Base-by-base conservation (phyloP, 64 coral and sea anemone genomes). In the Dendrophyllia cribrosa region DNA sequence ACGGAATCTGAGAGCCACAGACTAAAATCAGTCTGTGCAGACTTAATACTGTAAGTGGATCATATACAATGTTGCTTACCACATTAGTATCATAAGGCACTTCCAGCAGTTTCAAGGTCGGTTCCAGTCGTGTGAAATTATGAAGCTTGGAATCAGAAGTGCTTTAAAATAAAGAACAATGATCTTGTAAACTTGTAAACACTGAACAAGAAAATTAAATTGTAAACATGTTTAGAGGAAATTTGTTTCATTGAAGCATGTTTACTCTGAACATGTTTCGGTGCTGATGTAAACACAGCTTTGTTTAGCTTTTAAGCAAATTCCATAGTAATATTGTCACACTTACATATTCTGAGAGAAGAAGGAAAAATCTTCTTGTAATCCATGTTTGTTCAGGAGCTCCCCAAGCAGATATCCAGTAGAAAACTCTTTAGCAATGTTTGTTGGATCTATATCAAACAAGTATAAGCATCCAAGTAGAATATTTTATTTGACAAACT, bases 81-180 rank as follows among this genome's bases (percentile, higher is more conserved):
- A 99, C 91, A 86, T 96, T 99, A 11, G 97, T 96, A 64, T 99
- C 97, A 79, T 94, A 99, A 25, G 97, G 97, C 10, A 99, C 88
- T 53, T 99, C 97, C 9, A 99, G 88, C 21, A 99, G 75, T 58
- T 99, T 99, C 24, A 99, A 76, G 45, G 94, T 95, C 11, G 97
- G 91, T 64, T 99, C 97, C 73, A 99, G 91, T 78, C 94, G 87
- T 9, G 94, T 96, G 79, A 99, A 96, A 50, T 96, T 99, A 80
- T 99, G 95, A 60, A 99, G 94, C 71, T 96, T 99, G 48, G 97
- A 99, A 67, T 99, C 97, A 77, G 97, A 70, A 82, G 97, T 96
- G 52, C 97, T 99, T 73, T 66, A 84, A 82, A 68, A 50, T 90
- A 80, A 73, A 19, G 53, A 4, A 86, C 19, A 86, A 64, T 9